Evolutionary conservation across 2,888 invertebrate species (phyloP).

Genomic region (Dynastes maya): DNA sequence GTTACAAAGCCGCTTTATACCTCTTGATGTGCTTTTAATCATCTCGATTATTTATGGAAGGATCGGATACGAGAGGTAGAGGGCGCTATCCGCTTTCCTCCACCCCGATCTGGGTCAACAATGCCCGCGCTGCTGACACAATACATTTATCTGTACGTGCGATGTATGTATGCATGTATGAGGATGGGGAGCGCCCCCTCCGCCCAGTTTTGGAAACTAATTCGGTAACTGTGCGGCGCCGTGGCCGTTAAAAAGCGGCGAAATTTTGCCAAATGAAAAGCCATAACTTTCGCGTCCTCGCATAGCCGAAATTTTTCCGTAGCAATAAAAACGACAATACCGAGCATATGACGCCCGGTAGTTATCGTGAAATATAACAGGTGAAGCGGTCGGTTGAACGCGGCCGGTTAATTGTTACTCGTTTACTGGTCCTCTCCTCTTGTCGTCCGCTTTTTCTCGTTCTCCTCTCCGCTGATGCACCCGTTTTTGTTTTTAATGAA

Average conservation of each 20-base stretch:
- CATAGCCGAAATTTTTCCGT: conserved; percentile 37
- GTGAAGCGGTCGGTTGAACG: conserved; percentile 33
- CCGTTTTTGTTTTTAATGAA: conserved; percentile 1
- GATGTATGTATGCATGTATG: neutral
- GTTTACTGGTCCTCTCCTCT: neutral
- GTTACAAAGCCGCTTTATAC: conserved; percentile 5
- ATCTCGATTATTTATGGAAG: conserved; percentile 20
- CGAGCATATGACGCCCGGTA: conserved; percentile 37
- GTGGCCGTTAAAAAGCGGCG: conserved; percentile 44
- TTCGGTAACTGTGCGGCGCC: conserved; percentile 26
- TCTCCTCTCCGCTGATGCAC: neutral
- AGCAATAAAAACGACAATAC: conserved; percentile 41
- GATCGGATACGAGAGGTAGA: neutral
- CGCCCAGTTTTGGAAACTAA: conserved; percentile 28
- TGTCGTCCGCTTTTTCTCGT: neutral
- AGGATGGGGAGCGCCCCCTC: neutral
- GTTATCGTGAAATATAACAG: conserved; percentile 45
- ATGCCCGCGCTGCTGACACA: neutral
- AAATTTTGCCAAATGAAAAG: conserved; percentile 48
- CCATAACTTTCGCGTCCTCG: conserved; percentile 34
- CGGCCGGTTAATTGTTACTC: conserved; percentile 31
- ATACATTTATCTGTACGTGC: neutral
- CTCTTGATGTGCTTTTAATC: conserved; percentile 41
- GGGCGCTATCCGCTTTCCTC: neutral
- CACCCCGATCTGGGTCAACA: conserved; percentile 15